Percentiles rank a stretch among this genome's conserved stretches.
These are phyloP conservation scores for Sinocyclocheilus grahami DNA, from an alignment of 2,113 vertebrate species.

Conservation along the genomic window DNA sequence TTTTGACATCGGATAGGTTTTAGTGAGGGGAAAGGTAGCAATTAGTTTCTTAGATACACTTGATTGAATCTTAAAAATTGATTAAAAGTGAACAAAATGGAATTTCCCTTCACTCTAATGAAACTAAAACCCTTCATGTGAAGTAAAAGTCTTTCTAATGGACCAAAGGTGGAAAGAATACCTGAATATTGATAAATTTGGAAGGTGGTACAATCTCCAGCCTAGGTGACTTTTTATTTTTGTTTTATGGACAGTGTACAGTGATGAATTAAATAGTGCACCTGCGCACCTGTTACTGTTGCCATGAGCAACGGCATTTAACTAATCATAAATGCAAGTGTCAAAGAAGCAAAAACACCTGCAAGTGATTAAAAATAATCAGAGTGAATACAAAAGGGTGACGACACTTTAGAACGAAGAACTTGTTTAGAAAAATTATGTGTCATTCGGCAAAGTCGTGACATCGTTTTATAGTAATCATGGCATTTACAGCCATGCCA, in stretches of 20 bases:
- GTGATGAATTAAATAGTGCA: background rate
- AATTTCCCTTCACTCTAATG: background rate
- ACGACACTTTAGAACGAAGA: too few species aligned
- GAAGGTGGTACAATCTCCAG: background rate
- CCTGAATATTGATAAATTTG: background rate
- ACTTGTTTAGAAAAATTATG: too few species aligned
- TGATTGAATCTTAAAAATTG: conserved; percentile 26
- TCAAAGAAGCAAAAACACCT: background rate
- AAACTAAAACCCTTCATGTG: background rate
- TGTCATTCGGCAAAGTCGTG: too few species aligned
- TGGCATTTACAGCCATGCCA: too few species aligned
- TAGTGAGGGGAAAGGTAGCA: conserved; percentile 2
- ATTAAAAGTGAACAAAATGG: background rate
- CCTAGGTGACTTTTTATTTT: background rate
- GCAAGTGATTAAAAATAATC: conserved; percentile 24
- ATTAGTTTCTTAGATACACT: conserved; percentile 12
- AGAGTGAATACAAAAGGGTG: background rate
- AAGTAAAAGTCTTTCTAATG: background rate
- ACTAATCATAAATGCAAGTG: background rate
- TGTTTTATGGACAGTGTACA: background rate
- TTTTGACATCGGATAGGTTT: conserved; percentile 20
- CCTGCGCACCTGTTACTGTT: background rate
- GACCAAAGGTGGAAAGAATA: background rate
- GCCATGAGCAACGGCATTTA: conserved; percentile 6
- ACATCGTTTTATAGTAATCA: too few species aligned